A percentile compares a stretch with the other conserved stretches of the same genome.
phyloP scores from a whole-genome alignment of 2,888 invertebrate species.

The Prostheceraeus crozeri region DNA sequence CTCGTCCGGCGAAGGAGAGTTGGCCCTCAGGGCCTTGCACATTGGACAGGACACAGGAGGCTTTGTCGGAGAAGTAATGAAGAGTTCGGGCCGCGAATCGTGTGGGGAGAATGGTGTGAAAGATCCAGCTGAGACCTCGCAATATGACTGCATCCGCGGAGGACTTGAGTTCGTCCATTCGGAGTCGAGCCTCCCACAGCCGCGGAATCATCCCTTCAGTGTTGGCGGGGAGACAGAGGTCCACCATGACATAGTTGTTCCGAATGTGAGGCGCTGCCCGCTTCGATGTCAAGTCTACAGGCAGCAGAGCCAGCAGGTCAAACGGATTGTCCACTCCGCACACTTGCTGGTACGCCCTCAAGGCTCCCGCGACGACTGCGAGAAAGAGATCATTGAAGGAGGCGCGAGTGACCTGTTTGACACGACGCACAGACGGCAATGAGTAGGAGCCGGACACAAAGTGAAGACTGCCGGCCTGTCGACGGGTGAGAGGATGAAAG shows the following conservation, averaged over 20 bases:
- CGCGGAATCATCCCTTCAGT: constrained; percentile 62
- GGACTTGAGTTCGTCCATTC: constrained; percentile 58
- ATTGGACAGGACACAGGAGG: constrained; percentile 44
- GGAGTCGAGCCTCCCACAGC: constrained; percentile 61
- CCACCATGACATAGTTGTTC: constrained; percentile 46
- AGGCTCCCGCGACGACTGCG: constrained; percentile 60
- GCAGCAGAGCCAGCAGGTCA: constrained; percentile 57
- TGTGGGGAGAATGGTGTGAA: constrained; percentile 55
- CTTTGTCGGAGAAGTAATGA: constrained; percentile 45
- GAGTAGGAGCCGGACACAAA: constrained; percentile 32
- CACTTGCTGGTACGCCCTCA: constrained; percentile 58
- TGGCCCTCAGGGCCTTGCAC: constrained; percentile 32
- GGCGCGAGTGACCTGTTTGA: constrained; percentile 61
- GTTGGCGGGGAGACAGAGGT: constrained; percentile 58
- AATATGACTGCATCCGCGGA: constrained; percentile 60
- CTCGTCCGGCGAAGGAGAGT: constrained; percentile 9
- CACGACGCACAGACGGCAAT: constrained; percentile 45
- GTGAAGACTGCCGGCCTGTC: not conserved
- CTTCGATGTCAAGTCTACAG: constrained; percentile 45
- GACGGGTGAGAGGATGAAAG: constrained; percentile 44
- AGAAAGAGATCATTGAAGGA: constrained; percentile 61
- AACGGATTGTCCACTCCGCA: constrained; percentile 60
- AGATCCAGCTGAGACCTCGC: constrained; percentile 58
- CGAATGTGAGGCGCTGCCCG: constrained; percentile 38
- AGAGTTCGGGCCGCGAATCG: constrained; percentile 48